Evolutionary conservation across 2,113 vertebrate species (phyloP).

Genomic region (Misgurnus mizolepis): DNA sequence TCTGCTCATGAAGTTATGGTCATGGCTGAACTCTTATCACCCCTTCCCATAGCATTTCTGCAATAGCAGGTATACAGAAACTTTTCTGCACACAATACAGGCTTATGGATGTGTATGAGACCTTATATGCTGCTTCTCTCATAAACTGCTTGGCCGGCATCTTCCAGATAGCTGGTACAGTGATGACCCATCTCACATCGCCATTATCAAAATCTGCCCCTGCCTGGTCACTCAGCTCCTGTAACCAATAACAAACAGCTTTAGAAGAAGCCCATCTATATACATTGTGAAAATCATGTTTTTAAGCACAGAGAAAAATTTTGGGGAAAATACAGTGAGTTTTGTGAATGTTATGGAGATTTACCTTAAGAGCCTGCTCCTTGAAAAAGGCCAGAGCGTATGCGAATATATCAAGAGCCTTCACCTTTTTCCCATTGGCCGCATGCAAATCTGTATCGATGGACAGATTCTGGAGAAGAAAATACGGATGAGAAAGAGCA

Average conservation of each 20-base stretch:
- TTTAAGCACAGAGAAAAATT: background rate
- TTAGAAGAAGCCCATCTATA: background rate
- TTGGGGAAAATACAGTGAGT: background rate
- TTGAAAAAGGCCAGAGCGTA: slow-evolving; percentile 94
- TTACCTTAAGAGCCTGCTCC: slow-evolving; percentile 96
- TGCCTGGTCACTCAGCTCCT: slow-evolving; percentile 95
- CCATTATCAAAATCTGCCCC: slow-evolving; percentile 87
- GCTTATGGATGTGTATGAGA: slow-evolving; percentile 42
- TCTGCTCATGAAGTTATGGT: background rate
- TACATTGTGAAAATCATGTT: too few relatives aligned
- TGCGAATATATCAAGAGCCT: slow-evolving; percentile 95
- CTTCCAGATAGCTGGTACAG: slow-evolving; percentile 98
- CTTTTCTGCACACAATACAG: background rate
- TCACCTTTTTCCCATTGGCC: slow-evolving; percentile 94
- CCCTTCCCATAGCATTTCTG: background rate
- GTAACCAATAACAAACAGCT: slow-evolving; percentile 19
- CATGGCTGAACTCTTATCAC: too few relatives aligned
- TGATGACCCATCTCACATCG: slow-evolving; percentile 98
- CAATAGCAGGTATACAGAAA: background rate
- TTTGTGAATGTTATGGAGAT: background rate
- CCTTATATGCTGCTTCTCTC: slow-evolving; percentile 98
- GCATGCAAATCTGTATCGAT: slow-evolving; percentile 95
- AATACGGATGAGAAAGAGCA: background rate
- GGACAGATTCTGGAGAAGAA: slow-evolving; percentile 84
- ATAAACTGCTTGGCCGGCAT: slow-evolving; percentile 99